phyloP scores from a whole-genome alignment of 2,888 invertebrate species.

The Galerucella pusilla region DNA sequence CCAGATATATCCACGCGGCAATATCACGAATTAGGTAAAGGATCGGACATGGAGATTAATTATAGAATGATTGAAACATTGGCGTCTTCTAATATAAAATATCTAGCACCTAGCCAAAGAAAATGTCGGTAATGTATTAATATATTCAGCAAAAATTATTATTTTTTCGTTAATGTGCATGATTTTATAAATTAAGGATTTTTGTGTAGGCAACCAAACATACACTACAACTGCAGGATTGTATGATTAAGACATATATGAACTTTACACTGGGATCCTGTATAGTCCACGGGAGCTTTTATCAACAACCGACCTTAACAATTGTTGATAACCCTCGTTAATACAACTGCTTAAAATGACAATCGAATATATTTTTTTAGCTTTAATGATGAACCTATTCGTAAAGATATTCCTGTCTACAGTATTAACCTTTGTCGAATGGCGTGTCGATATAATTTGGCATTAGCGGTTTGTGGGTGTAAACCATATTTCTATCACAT shows the following conservation, averaged over 20 bases:
- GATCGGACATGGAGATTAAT: slow-evolving; percentile 64
- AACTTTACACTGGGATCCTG: too few relatives aligned
- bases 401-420: slow-evolving; percentile 65
- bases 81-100: slow-evolving; percentile 65
- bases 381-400: slow-evolving; percentile 68
- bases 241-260: too few relatives aligned
- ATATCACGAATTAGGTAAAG: slow-evolving; percentile 56
- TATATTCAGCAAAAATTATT: background rate
- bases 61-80: slow-evolving; percentile 67
- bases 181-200: background rate
- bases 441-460: slow-evolving; percentile 68
- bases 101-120: slow-evolving; percentile 65
- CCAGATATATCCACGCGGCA: slow-evolving; percentile 64
- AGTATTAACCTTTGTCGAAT: slow-evolving; percentile 71
- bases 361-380: slow-evolving; percentile 43
- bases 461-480: slow-evolving; percentile 69
- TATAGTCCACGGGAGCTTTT: too few relatives aligned
- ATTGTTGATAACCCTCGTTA: too few relatives aligned
- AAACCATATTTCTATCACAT: slow-evolving; percentile 72
- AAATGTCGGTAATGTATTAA: slow-evolving; percentile 60
- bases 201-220: background rate
- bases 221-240: too few relatives aligned
- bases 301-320: too few relatives aligned
- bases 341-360: background rate
- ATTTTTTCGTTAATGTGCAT: background rate